Conservation (phyloP, 2,797 vertebrate genomes). For the Hydrolagus colliei region DNA sequence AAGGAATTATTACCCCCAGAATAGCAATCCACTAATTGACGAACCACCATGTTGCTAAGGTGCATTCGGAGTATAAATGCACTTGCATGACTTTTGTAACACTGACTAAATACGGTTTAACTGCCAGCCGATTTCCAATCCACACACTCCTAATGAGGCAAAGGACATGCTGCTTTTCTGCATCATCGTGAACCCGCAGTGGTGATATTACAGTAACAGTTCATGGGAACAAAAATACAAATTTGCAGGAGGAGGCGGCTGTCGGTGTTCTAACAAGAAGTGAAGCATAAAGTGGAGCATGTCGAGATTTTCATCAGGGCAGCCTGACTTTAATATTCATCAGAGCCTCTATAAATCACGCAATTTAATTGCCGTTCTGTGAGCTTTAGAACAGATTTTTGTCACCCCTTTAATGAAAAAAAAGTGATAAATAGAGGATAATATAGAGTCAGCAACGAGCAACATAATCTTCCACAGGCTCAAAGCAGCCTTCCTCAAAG, state of each 20-base stretch:
- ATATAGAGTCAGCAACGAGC: conserved; percentile 11
- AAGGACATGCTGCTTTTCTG: too few relatives aligned
- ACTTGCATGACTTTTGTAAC: too few relatives aligned
- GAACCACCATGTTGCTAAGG: too few relatives aligned
- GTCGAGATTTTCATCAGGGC: neutral
- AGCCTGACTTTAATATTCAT: conserved; percentile 16
- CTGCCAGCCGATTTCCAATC: too few relatives aligned
- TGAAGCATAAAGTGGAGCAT: neutral
- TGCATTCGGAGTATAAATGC: too few relatives aligned
- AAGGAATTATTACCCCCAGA: too few relatives aligned
- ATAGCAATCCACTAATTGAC: too few relatives aligned
- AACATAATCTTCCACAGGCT: conserved; percentile 3
- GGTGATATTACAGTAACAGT: too few relatives aligned
- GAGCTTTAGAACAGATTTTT: conserved; percentile 25
- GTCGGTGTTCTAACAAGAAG: neutral
- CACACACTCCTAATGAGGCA: too few relatives aligned
- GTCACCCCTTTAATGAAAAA: conserved; percentile 21
- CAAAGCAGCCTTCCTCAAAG: neutral
- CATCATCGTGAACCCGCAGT: too few relatives aligned
- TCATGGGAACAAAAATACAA: too few relatives aligned
- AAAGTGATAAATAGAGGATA: conserved; percentile 21
- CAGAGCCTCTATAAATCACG: conserved; percentile 10
- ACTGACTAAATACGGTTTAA: too few relatives aligned
- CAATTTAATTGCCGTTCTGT: conserved; percentile 18
- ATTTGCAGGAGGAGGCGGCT: neutral